A percentile compares a stretch with the other conserved stretches of the same genome.
These are phyloP conservation scores for Acleris sparsana DNA, from an alignment of 2,888 invertebrate genomes.

Conservation along the genomic window DNA sequence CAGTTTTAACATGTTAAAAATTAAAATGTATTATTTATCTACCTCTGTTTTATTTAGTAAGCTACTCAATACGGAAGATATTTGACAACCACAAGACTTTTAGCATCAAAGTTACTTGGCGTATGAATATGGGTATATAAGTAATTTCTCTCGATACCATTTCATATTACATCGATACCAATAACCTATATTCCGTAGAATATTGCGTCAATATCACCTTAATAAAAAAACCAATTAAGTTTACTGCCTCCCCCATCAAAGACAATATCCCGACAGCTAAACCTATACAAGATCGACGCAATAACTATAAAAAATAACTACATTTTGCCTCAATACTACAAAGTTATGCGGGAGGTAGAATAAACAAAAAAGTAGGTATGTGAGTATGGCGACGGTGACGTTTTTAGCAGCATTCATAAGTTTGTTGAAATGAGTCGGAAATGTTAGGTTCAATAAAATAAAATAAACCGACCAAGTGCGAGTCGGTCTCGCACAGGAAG, in stretches of 20 bases:
- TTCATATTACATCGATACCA: constrained; percentile 3
- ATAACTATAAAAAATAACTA: constrained; percentile 26
- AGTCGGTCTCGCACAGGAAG: too few species aligned
- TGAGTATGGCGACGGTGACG: too few species aligned
- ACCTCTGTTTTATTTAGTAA: too few species aligned
- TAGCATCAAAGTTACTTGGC: not conserved
- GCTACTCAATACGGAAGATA: too few species aligned
- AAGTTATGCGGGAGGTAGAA: not conserved
- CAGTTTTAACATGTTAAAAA: too few species aligned
- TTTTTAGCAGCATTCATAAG: too few species aligned
- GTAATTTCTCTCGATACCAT: not conserved
- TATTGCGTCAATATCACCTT: constrained; percentile 23
- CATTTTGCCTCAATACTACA: constrained; percentile 14
- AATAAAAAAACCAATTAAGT: constrained; percentile 32
- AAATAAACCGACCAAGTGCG: too few species aligned
- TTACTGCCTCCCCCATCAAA: constrained; percentile 10
- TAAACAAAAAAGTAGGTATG: not conserved
- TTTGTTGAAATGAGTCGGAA: too few species aligned
- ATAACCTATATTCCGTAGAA: constrained; percentile 7
- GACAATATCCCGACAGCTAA: constrained; percentile 19
- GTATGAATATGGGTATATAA: not conserved
- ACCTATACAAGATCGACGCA: constrained; percentile 10
- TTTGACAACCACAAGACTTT: too few species aligned
- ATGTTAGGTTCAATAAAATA: too few species aligned
- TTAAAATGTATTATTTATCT: too few species aligned